Evolutionary conservation across 2,888 invertebrate species (phyloP), one percentile per base, ranked within the genome.

Genomic region (Paralinhomoeus sp.): DNA sequence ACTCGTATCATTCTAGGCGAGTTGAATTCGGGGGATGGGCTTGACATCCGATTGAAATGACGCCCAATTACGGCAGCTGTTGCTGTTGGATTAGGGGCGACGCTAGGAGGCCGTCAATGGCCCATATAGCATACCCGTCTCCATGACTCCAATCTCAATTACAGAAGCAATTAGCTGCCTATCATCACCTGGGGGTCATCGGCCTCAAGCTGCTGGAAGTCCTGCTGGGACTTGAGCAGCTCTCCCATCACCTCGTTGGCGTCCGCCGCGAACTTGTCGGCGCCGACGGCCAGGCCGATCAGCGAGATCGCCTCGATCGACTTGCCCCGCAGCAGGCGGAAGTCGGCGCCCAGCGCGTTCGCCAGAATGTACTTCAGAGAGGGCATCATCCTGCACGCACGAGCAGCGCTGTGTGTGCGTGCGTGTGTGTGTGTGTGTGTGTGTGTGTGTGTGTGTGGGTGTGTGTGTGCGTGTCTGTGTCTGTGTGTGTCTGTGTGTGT

Each of bases 241-340:
- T 91, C 73, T 57, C 85, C 80, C 91, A 93, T 93, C 18, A 93
- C 80, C 63, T 87, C 85, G 44, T 78, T 80, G 1, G 89, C 91
- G 65, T 93, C 91, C 3, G 72, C 65, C 63, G 80, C 75, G 64
- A 91, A 91, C 70, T 73, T 48, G 21, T 70, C 69, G 49, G 62
- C 61, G 17, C 71, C 71, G 7, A 72, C 71, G 37, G 71, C 71
- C 41, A 71, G 54, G 5, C 97, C 97, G 63, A 99, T 93, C 46
- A 99, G 73, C 61, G 89, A 89, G 51, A 97, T 85, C 62, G 97
- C 99, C 66, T 97, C 97, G 52, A 97, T 97, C 2, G 93, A 87
- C 69, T 97, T 99, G 47, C 93, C 93, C 43, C 93, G 74, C 34
- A 97, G 70, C 67, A 91, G 72, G 58, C 84, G 79, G 50, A 87